phyloP scores from a whole-genome alignment of 1,140 invertebrate species.

The Pectinophora gossypiella region DNA sequence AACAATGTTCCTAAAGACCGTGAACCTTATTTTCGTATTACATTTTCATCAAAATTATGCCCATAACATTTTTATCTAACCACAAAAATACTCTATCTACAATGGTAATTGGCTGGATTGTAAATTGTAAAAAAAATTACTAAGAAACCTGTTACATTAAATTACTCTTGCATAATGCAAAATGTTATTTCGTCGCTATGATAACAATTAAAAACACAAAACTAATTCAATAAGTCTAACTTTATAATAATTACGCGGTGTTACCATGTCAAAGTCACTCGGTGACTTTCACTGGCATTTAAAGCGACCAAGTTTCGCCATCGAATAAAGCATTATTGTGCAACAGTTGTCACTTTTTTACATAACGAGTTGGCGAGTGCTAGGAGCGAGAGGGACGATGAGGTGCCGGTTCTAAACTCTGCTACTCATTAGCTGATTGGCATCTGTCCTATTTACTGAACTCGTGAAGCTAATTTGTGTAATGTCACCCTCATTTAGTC shows the following conservation, averaged over 20 bases:
- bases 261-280: constrained; percentile 65
- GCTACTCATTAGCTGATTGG: constrained; percentile 1
- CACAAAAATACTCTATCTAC: not conserved
- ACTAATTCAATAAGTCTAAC: no score
- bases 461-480: not conserved
- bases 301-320: constrained; percentile 64
- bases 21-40: constrained; percentile 31
- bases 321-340: constrained; percentile 64
- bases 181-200: no score
- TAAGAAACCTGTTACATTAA: no score
- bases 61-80: not conserved
- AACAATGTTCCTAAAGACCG: constrained; percentile 24
- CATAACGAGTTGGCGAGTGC: constrained; percentile 45
- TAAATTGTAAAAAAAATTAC: no score
- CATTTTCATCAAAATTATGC: not conserved
- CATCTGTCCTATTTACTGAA: constrained; percentile 1
- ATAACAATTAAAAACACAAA: no score
- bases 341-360: constrained; percentile 70
- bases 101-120: no score
- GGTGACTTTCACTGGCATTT: constrained; percentile 70
- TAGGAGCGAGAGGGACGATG: constrained; percentile 10
- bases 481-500: not conserved
- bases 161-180: no score
- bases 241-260: constrained; percentile 34
- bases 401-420: not conserved